Evolutionary conservation across 1,140 invertebrate species (phyloP).

Genomic region (Drosophila trapezifrons): DNA sequence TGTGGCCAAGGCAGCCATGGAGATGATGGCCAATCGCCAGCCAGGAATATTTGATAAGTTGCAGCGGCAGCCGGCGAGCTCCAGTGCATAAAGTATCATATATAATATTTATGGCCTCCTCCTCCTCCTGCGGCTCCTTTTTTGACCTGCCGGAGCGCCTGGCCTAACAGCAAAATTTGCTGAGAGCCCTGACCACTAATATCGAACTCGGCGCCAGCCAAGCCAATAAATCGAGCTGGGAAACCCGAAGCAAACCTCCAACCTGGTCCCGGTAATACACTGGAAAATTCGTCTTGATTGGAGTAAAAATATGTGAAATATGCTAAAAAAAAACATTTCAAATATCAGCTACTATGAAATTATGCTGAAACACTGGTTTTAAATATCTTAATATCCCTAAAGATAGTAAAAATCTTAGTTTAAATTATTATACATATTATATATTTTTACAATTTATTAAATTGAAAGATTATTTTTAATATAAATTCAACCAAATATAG

Average conservation of each 20-base stretch:
- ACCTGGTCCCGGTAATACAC: conserved; percentile 23
- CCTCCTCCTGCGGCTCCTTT: conserved; percentile 2
- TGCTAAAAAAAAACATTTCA: background rate
- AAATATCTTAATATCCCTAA: too few species aligned
- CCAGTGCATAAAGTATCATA: conserved; percentile 76
- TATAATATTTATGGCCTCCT: conserved; percentile 83
- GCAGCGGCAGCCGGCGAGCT: conserved; percentile 30
- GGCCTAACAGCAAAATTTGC: conserved; percentile 45
- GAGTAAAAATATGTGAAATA: background rate
- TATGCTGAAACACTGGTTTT: too few species aligned
- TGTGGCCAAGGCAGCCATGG: conserved; percentile 72
- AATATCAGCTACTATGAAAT: too few species aligned
- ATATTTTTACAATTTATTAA: background rate
- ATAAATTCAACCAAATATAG: too few species aligned
- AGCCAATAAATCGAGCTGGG: conserved; percentile 73
- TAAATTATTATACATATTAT: too few species aligned
- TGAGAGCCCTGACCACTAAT: conserved; percentile 69
- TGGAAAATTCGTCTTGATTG: background rate
- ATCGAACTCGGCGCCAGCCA: conserved; percentile 62
- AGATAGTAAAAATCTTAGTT: too few species aligned
- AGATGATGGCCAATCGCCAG: conserved; percentile 77
- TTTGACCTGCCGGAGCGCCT: conserved; percentile 19
- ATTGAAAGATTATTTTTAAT: background rate
- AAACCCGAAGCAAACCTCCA: conserved; percentile 37
- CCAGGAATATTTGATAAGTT: conserved; percentile 82